These are phyloP conservation scores for Loxodonta africana DNA, from an alignment of 2,113 vertebrate species.

Conservation along the genomic window DNA sequence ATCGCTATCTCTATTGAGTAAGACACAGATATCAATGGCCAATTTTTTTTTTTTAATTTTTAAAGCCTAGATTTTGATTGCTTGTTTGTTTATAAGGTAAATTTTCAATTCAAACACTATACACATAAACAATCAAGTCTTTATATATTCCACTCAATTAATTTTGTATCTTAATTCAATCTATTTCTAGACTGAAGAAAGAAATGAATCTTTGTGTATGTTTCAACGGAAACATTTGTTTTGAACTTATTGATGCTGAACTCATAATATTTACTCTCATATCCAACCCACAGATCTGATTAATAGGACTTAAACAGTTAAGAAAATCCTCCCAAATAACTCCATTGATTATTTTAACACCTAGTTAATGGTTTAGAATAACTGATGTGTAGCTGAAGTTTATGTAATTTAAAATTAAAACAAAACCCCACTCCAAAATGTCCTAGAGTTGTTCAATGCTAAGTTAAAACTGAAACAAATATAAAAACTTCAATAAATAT, in stretches of 20 bases:
- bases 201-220: conserved; percentile 55
- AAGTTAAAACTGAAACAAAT: conserved; percentile 86
- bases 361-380: conserved; percentile 85
- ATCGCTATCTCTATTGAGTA: not conserved
- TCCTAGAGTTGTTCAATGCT: conserved; percentile 87
- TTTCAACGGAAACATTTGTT: conserved; percentile 72
- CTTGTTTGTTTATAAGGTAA: conserved; percentile 8
- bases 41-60: not conserved
- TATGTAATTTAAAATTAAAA: conserved; percentile 86
- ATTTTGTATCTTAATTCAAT: conserved; percentile 72
- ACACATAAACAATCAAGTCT: not conserved
- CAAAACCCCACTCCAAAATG: conserved; percentile 81
- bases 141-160: conserved; percentile 27
- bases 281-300: conserved; percentile 87
- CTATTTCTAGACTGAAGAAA: conserved; percentile 49
- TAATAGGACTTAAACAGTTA: conserved; percentile 91
- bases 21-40: not conserved
- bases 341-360: conserved; percentile 87
- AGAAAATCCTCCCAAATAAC: conserved; percentile 88
- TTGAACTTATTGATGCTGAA: conserved; percentile 78
- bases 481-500: conserved; percentile 90
- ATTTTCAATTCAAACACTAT: conserved; percentile 8
- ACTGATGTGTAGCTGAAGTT: conserved; percentile 83
- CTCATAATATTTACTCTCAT: conserved; percentile 81
- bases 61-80: not conserved